Conservation (phyloP, 2,888 invertebrate species). For the Nycteola revayana region DNA sequence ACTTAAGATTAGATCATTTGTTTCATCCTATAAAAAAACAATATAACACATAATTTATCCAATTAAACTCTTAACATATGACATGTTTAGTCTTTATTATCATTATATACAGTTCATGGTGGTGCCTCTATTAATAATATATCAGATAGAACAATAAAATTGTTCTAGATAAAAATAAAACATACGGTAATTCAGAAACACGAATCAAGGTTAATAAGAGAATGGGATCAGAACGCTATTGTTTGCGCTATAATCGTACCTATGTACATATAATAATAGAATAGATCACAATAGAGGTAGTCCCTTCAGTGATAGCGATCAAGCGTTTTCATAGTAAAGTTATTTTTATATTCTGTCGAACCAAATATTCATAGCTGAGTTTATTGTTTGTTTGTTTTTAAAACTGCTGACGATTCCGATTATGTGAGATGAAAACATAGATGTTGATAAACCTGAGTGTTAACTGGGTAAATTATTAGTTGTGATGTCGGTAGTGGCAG, state of each 20-base stretch:
- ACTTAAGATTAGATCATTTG: no score
- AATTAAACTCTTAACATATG: no score
- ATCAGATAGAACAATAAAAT: background rate
- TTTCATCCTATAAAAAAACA: no score
- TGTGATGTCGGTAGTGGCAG: slow-evolving; percentile 39
- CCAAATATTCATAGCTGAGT: slow-evolving; percentile 8
- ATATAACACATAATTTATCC: no score
- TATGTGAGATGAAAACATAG: slow-evolving; percentile 38
- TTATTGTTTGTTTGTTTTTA: slow-evolving; percentile 45
- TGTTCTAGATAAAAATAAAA: slow-evolving; percentile 12
- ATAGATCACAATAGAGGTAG: slow-evolving; percentile 18
- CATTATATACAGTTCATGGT: no score
- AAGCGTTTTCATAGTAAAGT: slow-evolving; percentile 23
- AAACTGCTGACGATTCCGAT: slow-evolving; percentile 32
- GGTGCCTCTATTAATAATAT: no score
- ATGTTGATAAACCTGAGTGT: slow-evolving; percentile 2
- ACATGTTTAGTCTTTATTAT: no score
- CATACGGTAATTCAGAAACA: slow-evolving; percentile 12
- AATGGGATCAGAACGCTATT: slow-evolving; percentile 15
- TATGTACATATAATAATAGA: slow-evolving; percentile 23
- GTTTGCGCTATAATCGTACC: slow-evolving; percentile 18
- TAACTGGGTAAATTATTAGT: slow-evolving; percentile 19
- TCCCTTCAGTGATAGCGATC: slow-evolving; percentile 27
- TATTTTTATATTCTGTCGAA: slow-evolving; percentile 19
- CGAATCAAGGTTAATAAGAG: slow-evolving; percentile 17